Conservation (phyloP, 2,797 vertebrate species). For the Liasis olivaceus region DNA sequence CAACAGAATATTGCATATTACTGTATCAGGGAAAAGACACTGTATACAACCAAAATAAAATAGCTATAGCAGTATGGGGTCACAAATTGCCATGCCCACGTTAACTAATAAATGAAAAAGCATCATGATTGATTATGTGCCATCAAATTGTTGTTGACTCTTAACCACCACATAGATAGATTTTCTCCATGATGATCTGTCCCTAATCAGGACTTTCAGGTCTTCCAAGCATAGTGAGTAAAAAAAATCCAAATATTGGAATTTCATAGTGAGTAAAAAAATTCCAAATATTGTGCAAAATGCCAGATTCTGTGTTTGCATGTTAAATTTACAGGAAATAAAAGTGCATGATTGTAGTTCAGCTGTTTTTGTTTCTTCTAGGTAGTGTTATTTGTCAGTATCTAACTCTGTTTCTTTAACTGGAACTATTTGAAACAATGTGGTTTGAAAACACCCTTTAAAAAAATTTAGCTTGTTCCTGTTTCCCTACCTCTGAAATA, state of each 20-base stretch:
- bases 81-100: background rate
- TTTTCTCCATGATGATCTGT: too few relatives aligned
- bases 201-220: too few relatives aligned
- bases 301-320: background rate
- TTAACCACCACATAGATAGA: too few relatives aligned
- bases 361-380: background rate
- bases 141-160: too few relatives aligned
- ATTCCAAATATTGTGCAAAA: background rate
- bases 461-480: background rate
- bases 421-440: background rate
- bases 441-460: background rate
- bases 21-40: too few relatives aligned
- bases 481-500: background rate
- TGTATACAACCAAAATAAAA: too few relatives aligned
- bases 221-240: too few relatives aligned
- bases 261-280: too few relatives aligned
- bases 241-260: too few relatives aligned
- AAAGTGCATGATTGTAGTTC: background rate
- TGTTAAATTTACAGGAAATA: background rate
- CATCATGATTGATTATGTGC: background rate
- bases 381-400: slow-evolving; percentile 8
- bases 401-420: background rate
- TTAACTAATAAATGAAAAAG: background rate
- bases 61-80: too few relatives aligned
- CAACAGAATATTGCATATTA: too few relatives aligned